These are phyloP conservation scores for Nysson spinosus DNA, from an alignment of 2,888 invertebrate genomes.

Conservation along the genomic window DNA sequence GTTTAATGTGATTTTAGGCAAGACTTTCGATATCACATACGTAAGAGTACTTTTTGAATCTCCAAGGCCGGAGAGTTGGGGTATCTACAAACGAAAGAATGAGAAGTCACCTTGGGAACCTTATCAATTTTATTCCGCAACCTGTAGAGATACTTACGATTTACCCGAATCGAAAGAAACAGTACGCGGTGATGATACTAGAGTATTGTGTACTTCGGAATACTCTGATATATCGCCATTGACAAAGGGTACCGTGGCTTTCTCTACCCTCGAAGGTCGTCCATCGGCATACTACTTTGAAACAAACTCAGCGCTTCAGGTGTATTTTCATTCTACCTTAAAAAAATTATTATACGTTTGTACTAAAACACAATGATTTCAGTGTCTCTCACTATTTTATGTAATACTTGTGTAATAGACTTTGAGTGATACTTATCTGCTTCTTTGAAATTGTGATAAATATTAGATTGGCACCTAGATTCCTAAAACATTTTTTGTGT, in stretches of 20 bases:
- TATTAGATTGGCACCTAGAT: no score
- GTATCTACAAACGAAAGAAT: slow-evolving; percentile 91
- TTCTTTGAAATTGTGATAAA: no score
- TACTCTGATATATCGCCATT: slow-evolving; percentile 98
- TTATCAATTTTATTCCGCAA: slow-evolving; percentile 94
- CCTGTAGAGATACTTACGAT: slow-evolving; percentile 94
- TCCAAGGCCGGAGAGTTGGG: slow-evolving; percentile 97
- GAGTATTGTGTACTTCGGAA: slow-evolving; percentile 98
- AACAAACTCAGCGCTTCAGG: slow-evolving; percentile 92
- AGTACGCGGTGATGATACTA: slow-evolving; percentile 88
- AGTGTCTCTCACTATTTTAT: no score
- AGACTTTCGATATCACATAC: slow-evolving; percentile 98
- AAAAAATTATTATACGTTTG: neutral
- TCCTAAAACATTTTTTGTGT: no score
- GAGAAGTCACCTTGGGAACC: slow-evolving; percentile 91
- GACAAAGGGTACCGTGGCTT: slow-evolving; percentile 95
- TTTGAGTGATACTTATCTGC: no score
- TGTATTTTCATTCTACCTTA: slow-evolving; percentile 74
- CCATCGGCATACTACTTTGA: slow-evolving; percentile 96
- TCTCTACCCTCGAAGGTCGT: slow-evolving; percentile 95
- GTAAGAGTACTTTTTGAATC: slow-evolving; percentile 96
- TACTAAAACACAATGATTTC: neutral
- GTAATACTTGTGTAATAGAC: no score
- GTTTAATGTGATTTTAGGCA: slow-evolving; percentile 82
- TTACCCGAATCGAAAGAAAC: slow-evolving; percentile 87